Evolutionary conservation across 1,140 invertebrate species (phyloP).

Genomic region (Drosophila nebulosa): DNA sequence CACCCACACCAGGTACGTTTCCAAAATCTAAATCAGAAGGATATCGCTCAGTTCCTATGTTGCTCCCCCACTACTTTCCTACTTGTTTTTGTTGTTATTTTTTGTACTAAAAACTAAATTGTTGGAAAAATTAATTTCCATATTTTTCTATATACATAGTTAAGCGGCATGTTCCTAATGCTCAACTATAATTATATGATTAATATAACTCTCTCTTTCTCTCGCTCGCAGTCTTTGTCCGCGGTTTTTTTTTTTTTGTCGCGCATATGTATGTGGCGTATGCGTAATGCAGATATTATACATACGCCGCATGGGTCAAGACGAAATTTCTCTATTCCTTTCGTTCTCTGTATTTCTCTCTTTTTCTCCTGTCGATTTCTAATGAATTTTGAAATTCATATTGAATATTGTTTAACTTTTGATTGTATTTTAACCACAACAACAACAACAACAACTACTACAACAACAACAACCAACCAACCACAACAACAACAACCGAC

Average conservation of each 20-base stretch:
- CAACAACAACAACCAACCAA: conserved; percentile 31
- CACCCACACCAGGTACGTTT: conserved; percentile 83
- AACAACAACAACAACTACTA: conserved; percentile 37
- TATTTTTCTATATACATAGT: background rate
- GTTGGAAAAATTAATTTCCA: background rate
- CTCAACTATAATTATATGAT: background rate
- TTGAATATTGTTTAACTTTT: conserved; percentile 32
- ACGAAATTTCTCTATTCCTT: background rate
- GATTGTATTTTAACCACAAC: conserved; percentile 29
- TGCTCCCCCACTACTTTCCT: background rate
- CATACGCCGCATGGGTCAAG: conserved; percentile 12
- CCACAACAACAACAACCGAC: conserved; percentile 34
- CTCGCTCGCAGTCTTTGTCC: background rate
- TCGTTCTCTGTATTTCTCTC: conserved; percentile 2
- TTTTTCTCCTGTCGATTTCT: background rate
- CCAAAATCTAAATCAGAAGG: background rate
- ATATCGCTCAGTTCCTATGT: background rate
- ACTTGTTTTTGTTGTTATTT: conserved; percentile 9
- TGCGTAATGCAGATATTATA: conserved; percentile 3
- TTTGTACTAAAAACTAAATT: conserved; percentile 1
- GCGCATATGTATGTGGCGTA: background rate
- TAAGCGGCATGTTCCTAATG: conserved; percentile 12
- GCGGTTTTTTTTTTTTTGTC: background rate
- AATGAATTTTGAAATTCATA: conserved; percentile 5
- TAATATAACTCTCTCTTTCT: background rate